A percentile compares a stretch with the other conserved stretches of the same genome.
phyloP scores from a whole-genome alignment of 35 echinoderm and acorn worm genomes.

The Anneissia japonica region DNA sequence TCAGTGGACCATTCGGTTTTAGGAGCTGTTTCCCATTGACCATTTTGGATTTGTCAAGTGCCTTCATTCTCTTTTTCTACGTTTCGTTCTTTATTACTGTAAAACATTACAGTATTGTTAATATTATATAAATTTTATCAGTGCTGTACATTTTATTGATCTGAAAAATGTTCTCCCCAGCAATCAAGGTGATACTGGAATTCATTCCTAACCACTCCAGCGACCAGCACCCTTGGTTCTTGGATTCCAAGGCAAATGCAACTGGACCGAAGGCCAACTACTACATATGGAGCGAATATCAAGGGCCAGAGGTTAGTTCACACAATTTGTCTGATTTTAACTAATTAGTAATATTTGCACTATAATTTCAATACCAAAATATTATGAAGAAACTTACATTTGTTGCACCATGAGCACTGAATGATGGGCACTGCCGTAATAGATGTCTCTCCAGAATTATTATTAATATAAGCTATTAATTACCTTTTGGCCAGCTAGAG shows the following conservation, averaged over 20 bases:
- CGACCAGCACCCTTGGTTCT: constrained; percentile 83
- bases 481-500: too few relatives aligned
- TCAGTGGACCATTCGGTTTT: background rate
- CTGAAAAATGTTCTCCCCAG: background rate
- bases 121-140: background rate
- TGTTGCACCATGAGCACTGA: too few relatives aligned
- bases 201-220: constrained; percentile 96
- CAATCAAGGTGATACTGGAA: constrained; percentile 70
- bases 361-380: too few relatives aligned
- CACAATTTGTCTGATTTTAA: too few relatives aligned
- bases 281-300: constrained; percentile 70
- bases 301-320: background rate
- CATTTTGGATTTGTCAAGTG: background rate
- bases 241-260: constrained; percentile 34
- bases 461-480: too few relatives aligned
- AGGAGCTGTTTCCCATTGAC: background rate
- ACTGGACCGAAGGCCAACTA: constrained; percentile 63
- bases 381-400: too few relatives aligned
- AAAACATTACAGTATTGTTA: background rate
- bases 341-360: too few relatives aligned
- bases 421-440: too few relatives aligned
- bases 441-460: too few relatives aligned
- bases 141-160: background rate
- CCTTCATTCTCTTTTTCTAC: background rate
- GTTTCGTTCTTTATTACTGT: background rate